Evolutionary conservation across 2,888 invertebrate species (phyloP).

Genomic region (Drosophila nr. perissopoda): DNA sequence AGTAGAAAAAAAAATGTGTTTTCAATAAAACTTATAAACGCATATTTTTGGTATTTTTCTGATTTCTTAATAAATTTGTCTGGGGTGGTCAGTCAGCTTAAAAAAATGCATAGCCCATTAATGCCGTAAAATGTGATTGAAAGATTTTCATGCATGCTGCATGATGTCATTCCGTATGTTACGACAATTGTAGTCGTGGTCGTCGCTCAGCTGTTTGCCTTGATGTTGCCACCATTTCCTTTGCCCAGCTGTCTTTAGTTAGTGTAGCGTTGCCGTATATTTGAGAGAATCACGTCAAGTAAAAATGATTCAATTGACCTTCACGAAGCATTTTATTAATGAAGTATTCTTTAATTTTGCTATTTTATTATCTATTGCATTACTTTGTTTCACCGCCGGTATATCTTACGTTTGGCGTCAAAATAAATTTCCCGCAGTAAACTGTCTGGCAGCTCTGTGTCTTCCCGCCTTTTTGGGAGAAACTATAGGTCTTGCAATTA

Average conservation of each 20-base stretch:
- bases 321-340: constrained; percentile 2
- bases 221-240: constrained; percentile 32
- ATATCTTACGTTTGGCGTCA: constrained; percentile 44
- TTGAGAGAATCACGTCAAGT: background rate
- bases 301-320: background rate
- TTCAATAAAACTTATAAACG: background rate
- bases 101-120: background rate
- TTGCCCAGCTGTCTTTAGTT: constrained; percentile 34
- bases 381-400: background rate
- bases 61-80: background rate
- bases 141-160: background rate
- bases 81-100: no score
- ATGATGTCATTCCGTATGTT: background rate
- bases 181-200: background rate
- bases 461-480: constrained; percentile 56
- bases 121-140: background rate
- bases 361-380: background rate
- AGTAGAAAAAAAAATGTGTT: background rate
- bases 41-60: no score
- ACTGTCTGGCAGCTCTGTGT: constrained; percentile 29
- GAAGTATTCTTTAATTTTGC: constrained; percentile 1
- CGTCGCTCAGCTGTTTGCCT: constrained; percentile 36
- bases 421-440: constrained; percentile 21
- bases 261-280: constrained; percentile 26
- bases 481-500: constrained; percentile 32